Conservation (phyloP, 2,113 vertebrate genomes). For the Pteruthius melanotis region DNA sequence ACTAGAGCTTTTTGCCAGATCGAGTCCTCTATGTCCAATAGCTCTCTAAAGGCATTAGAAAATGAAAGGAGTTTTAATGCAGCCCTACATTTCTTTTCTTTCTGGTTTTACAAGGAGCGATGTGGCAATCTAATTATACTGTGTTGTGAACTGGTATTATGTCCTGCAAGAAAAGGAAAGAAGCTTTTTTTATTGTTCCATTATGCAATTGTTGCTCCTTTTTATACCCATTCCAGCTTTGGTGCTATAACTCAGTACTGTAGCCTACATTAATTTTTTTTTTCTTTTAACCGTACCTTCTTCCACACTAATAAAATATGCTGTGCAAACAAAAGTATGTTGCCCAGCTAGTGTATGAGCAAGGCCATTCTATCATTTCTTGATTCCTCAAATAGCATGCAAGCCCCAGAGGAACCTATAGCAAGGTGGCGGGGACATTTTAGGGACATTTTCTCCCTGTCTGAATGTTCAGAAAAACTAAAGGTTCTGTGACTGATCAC, state of each 20-base stretch:
- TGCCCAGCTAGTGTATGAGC: background rate
- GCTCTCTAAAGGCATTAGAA: slow-evolving; percentile 49
- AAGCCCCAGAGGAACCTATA: background rate
- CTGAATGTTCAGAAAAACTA: background rate
- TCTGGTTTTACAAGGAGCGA: slow-evolving; percentile 44
- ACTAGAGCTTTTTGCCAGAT: slow-evolving; percentile 51
- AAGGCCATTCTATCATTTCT: background rate
- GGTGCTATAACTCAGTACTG: slow-evolving; percentile 11
- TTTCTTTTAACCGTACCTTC: background rate
- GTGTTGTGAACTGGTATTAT: slow-evolving; percentile 28
- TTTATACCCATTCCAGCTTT: slow-evolving; percentile 4
- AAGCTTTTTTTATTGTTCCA: slow-evolving; percentile 48
- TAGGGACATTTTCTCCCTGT: background rate
- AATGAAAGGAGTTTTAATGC: slow-evolving; percentile 57
- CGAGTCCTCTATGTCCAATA: slow-evolving; percentile 31
- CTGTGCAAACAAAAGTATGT: background rate
- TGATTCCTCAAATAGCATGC: background rate
- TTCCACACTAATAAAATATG: background rate
- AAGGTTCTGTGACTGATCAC: background rate
- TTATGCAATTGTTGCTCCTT: slow-evolving; percentile 48
- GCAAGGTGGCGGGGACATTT: background rate
- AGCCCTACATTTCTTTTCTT: slow-evolving; percentile 51
- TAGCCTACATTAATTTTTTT: background rate
- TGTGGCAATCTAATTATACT: slow-evolving; percentile 54
- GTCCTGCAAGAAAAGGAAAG: slow-evolving; percentile 37